phyloP scores from a whole-genome alignment of 30 jellyfish, hydroid and myxozoan species.

The Nemopilema nomurai region DNA sequence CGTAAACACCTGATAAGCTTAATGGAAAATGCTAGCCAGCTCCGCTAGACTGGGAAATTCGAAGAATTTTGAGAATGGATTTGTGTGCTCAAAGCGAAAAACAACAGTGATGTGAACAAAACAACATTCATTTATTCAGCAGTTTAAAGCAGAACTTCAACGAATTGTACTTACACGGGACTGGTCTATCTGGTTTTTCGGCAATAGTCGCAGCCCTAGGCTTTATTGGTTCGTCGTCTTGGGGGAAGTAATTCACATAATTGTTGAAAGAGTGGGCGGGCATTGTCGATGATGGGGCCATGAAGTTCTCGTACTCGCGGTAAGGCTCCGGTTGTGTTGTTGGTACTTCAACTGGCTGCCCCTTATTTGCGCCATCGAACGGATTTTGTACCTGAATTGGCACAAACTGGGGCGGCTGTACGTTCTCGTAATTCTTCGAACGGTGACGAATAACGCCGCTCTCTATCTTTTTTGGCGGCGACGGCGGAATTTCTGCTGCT shows the following conservation, averaged over 20 bases:
- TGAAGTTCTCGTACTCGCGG: conserved; percentile 1
- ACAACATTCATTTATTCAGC: no score
- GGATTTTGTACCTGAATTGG: conserved; percentile 77
- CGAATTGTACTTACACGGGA: conserved; percentile 63
- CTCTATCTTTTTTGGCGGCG: conserved; percentile 72
- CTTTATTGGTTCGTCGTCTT: conserved; percentile 5
- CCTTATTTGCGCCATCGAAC: neutral
- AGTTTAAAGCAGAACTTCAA: no score
- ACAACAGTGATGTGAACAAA: no score
- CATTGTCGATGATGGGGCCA: conserved; percentile 7
- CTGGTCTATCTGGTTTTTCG: conserved; percentile 53
- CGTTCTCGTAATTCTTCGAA: conserved; percentile 72
- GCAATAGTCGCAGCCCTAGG: conserved; percentile 45
- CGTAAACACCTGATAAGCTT: no score
- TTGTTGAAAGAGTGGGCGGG: conserved; percentile 4
- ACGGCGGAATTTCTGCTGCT: conserved; percentile 55
- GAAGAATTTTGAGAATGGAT: no score
- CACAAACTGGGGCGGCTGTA: conserved; percentile 58
- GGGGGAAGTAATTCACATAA: conserved; percentile 44
- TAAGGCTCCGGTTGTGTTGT: conserved; percentile 22
- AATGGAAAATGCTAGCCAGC: no score
- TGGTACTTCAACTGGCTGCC: neutral
- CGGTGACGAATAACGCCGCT: conserved; percentile 57
- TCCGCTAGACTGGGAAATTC: no score
- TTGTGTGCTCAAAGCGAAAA: no score